These are phyloP conservation scores for Scatophagus argus DNA, from an alignment of 2,113 vertebrate species.

Conservation along the genomic window DNA sequence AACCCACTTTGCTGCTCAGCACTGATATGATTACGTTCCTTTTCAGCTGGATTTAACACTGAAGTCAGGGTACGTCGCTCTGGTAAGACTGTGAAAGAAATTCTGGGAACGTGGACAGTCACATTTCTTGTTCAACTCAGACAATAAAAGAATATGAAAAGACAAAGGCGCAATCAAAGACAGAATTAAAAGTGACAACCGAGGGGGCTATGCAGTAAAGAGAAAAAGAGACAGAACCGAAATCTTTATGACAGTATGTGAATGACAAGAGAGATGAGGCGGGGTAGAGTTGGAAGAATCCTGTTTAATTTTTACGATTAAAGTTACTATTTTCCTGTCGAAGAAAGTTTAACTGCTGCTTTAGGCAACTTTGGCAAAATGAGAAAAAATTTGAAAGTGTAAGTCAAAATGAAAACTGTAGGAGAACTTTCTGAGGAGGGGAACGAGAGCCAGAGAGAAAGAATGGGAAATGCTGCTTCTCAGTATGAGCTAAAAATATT, in stretches of 20 bases:
- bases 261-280: conserved; percentile 19
- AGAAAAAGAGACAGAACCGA: conserved; percentile 26
- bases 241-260: conserved; percentile 27
- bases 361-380: neutral
- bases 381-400: neutral
- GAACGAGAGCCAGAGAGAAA: neutral
- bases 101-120: conserved; percentile 55
- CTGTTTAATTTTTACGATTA: conserved; percentile 8
- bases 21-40: conserved; percentile 75
- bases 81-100: conserved; percentile 58
- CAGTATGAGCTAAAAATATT: neutral
- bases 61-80: conserved; percentile 53
- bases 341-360: conserved; percentile 33
- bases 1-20: conserved; percentile 77
- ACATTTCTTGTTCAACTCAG: conserved; percentile 52
- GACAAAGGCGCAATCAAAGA: conserved; percentile 54
- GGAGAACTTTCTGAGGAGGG: conserved; percentile 6
- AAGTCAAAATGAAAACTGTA: neutral
- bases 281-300: neutral
- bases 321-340: neutral
- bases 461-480: conserved; percentile 5
- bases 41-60: conserved; percentile 74
- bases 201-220: neutral
- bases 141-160: conserved; percentile 52
- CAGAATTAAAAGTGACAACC: conserved; percentile 37